These are phyloP conservation scores for Hylaeus anthracinus DNA, from an alignment of 1,140 invertebrate species.

Conservation along the genomic window DNA sequence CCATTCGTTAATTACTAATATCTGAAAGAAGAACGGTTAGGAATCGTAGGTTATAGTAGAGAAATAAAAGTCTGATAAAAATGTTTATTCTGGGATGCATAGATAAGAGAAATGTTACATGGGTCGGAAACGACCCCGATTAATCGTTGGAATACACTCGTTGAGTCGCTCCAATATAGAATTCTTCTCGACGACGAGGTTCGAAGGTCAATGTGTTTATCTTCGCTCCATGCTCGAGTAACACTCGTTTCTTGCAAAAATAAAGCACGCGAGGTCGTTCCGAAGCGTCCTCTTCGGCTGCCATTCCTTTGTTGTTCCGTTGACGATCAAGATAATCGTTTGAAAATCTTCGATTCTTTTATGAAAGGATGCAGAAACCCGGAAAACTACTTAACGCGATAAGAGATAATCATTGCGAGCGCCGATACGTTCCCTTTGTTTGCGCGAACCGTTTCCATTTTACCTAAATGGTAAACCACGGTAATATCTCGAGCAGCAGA, in stretches of 20 bases:
- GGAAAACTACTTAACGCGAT: neutral
- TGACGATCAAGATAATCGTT: neutral
- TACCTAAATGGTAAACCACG: neutral
- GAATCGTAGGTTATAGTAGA: too few species aligned
- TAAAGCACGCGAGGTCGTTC: too few species aligned
- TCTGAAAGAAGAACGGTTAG: too few species aligned
- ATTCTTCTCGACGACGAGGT: neutral
- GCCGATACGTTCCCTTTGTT: neutral
- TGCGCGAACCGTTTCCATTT: neutral
- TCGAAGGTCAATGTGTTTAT: neutral
- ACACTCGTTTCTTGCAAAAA: too few species aligned
- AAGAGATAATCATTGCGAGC: neutral
- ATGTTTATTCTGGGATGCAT: too few species aligned
- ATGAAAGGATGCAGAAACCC: neutral
- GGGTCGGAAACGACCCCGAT: too few species aligned
- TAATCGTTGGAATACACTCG: neutral
- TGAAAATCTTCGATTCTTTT: neutral
- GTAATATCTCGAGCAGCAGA: too few species aligned
- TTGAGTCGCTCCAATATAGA: neutral
- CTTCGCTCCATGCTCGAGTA: neutral
- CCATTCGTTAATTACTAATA: too few species aligned
- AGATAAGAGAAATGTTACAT: too few species aligned
- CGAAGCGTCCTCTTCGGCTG: neutral
- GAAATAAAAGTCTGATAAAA: too few species aligned
- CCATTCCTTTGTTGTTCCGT: neutral